Base-by-base conservation (phyloP, 2,888 invertebrate genomes). In the Eumerus sabulonum region DNA sequence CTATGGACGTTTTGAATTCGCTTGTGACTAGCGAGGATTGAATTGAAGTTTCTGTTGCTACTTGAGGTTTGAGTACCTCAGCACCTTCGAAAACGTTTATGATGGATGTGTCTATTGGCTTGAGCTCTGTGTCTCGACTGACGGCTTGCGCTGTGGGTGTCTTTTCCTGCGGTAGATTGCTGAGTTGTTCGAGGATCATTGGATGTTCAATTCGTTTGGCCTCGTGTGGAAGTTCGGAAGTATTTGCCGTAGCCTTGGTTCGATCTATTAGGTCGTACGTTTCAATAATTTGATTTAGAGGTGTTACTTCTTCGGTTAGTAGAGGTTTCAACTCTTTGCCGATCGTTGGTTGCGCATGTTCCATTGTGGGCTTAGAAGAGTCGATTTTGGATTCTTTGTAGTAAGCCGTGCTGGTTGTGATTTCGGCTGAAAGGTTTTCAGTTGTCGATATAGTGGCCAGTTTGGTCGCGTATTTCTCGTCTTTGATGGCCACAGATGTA, bases 261-360 rank as follows among this genome's bases (percentile, higher is more conserved):
- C 83, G 84, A 35, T 81, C 63, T 48, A 71, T 48, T 12, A 86
- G 71, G 0, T 86, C 84, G 50, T 85, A 86, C 1, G 81, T 82
- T 60, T 86, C 86, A 27, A 84, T 83, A 17, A 87, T 84, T 9
- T 83, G 79, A 64, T 56, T 85, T 1, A 86, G 17, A 13, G 83
- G 71, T 0, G 85, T 40, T n/a, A 84, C 81, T 79, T 88, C 87
- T 59, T 87, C 85, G 0, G 85, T 84, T 12, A 84, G 17, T 5
- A 85, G 38, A 1, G 85, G 82, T 47, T 82, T 83, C 0, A 83
- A 67, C 44, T 84, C 83, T n/a, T 81, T 82, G 14, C 81, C 81
- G 9, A 83, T 62, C 12, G 84, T 36, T 4, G 60, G 35, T 1
- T 76, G 57, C 11, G 64, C 51, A 9, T 72, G 13, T 17, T 72